Conservation (phyloP, 2,797 vertebrate genomes). For the Muscicapa comitata region DNA sequence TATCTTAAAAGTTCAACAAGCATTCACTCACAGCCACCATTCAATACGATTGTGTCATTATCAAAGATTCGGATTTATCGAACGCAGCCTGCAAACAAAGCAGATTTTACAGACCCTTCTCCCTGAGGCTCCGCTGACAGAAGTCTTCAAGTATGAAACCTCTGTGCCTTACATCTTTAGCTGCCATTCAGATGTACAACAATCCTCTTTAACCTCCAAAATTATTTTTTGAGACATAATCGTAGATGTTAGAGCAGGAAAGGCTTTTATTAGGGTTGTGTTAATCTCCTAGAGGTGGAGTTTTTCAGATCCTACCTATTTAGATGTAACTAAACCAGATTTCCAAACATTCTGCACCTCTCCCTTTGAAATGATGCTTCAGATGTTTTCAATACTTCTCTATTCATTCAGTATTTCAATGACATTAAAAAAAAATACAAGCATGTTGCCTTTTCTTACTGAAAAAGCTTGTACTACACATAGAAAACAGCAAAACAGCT, state of each 20-base stretch:
- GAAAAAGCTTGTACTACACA: not conserved
- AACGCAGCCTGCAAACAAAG: conserved; percentile 69
- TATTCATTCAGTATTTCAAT: not conserved
- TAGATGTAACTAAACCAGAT: not conserved
- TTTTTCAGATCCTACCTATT: not conserved
- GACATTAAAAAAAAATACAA: not conserved
- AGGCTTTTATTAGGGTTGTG: not conserved
- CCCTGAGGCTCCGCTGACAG: not conserved
- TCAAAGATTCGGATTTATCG: conserved; percentile 69
- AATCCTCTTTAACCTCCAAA: conserved; percentile 46
- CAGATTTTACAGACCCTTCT: conserved; percentile 34
- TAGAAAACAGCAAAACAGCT: not conserved
- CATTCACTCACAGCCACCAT: conserved; percentile 63
- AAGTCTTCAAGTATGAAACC: conserved; percentile 2
- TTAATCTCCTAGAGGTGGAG: not conserved
- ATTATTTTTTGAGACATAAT: conserved; percentile 24
- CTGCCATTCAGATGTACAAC: not conserved
- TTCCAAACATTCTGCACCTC: not conserved
- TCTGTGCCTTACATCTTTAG: conserved; percentile 36
- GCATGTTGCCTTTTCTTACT: accelerated
- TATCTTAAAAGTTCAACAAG: conserved; percentile 76
- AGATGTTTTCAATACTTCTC: not conserved
- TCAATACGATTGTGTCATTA: conserved; percentile 65
- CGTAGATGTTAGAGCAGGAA: not conserved
- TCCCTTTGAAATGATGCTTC: not conserved